Conservation (phyloP, 2,113 vertebrate genomes). For the Ceratotherium simum region DNA sequence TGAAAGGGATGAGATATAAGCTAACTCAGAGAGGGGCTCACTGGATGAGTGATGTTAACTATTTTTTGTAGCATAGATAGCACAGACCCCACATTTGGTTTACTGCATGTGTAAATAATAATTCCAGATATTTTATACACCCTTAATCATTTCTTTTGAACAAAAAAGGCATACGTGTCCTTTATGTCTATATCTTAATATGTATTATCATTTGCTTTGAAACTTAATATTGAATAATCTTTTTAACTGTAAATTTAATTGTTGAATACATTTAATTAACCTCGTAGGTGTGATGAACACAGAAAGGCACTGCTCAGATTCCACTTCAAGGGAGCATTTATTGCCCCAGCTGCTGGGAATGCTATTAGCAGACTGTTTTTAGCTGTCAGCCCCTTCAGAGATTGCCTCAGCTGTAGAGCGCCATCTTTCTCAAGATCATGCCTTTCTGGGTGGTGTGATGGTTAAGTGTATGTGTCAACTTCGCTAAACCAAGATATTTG, state of each 20-base stretch:
- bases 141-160: background rate
- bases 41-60: background rate
- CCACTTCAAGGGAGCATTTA: background rate
- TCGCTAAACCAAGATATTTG: background rate
- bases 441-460: background rate
- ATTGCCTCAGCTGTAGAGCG: background rate
- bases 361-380: background rate
- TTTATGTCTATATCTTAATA: constrained; percentile 15
- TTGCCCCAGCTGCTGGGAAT: background rate
- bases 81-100: background rate
- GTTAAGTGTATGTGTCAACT: background rate
- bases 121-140: background rate
- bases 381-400: background rate
- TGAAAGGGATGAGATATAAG: background rate
- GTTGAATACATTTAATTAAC: background rate
- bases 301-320: background rate
- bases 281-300: background rate
- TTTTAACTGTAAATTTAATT: constrained; percentile 22
- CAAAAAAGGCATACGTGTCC: background rate
- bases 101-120: background rate
- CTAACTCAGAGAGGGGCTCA: background rate
- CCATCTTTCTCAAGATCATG: background rate
- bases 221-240: background rate
- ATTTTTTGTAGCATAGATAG: too few relatives aligned
- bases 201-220: background rate